These are phyloP conservation scores for Porites divaricata DNA, from an alignment of 92 coral and sea anemone species.

Conservation along the genomic window DNA sequence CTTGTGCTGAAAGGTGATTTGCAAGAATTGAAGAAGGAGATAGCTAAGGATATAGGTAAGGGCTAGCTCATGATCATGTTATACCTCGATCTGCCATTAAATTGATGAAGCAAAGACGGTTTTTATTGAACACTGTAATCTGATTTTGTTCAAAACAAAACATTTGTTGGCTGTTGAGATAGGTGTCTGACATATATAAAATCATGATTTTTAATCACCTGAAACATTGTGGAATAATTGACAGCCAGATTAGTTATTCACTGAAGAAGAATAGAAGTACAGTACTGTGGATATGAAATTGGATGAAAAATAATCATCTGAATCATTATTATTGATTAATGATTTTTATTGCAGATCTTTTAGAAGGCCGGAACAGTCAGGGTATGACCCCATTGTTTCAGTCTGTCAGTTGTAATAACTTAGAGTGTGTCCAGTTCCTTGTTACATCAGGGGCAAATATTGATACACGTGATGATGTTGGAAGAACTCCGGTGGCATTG, in stretches of 20 bases:
- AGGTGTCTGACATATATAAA: no score
- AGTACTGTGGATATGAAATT: no score
- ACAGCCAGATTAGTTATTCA: no score
- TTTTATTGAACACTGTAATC: no score
- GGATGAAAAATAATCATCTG: no score
- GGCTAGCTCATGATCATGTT: not conserved
- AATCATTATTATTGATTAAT: no score
- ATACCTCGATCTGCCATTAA: not conserved
- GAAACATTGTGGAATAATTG: no score
- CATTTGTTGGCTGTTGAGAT: no score
- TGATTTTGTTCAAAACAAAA: no score
- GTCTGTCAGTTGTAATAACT: conserved; percentile 73
- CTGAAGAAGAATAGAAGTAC: no score
- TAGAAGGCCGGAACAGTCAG: conserved; percentile 75
- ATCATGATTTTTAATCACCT: no score
- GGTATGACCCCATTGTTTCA: conserved; percentile 83
- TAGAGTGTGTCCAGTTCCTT: conserved; percentile 80
- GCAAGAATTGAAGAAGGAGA: conserved; percentile 67
- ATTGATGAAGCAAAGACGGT: no score
- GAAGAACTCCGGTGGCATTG: conserved; percentile 78
- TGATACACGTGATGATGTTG: conserved; percentile 77
- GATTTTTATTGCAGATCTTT: conserved; percentile 43
- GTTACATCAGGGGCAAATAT: conserved; percentile 84
- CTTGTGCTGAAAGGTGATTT: conserved; percentile 77
- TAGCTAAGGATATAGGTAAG: conserved; percentile 75